phyloP scores from a whole-genome alignment of 2,888 invertebrate genomes.

The Ariolimax columbianus region DNA sequence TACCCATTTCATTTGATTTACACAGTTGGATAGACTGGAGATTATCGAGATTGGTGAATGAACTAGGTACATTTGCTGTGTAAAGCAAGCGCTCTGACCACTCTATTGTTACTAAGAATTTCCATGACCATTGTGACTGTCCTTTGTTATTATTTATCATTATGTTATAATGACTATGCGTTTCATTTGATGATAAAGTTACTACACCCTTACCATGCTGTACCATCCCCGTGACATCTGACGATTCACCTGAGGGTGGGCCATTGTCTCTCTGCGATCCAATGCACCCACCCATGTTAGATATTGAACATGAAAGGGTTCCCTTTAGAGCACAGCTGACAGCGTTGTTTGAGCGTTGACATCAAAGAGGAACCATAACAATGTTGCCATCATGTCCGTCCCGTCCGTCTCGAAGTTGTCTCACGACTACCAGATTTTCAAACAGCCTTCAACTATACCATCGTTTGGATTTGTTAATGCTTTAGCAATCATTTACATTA shows the following conservation, averaged over 20 bases:
- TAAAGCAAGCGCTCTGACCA: too few species aligned
- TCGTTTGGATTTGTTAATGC: neutral
- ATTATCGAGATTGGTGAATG: too few species aligned
- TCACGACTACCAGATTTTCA: neutral
- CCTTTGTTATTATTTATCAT: too few species aligned
- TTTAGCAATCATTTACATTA: neutral
- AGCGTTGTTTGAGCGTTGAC: neutral
- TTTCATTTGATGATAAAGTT: too few species aligned
- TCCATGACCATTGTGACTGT: too few species aligned
- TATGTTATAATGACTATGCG: too few species aligned
- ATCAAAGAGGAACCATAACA: slow-evolving; percentile 39
- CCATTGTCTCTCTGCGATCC: slow-evolving; percentile 74
- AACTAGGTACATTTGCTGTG: too few species aligned
- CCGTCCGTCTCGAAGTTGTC: too few species aligned
- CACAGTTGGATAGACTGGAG: too few species aligned
- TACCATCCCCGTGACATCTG: slow-evolving; percentile 73
- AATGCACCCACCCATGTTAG: slow-evolving; percentile 76
- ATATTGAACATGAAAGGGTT: neutral
- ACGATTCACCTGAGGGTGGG: slow-evolving; percentile 75
- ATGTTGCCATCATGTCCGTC: neutral
- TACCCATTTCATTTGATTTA: too few species aligned
- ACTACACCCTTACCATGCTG: slow-evolving; percentile 44
- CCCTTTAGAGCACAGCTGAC: neutral
- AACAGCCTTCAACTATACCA: neutral
- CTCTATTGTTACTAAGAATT: too few species aligned